These are phyloP conservation scores for Digitonthophagus gazella DNA, from an alignment of 2,888 invertebrate genomes.

Conservation along the genomic window DNA sequence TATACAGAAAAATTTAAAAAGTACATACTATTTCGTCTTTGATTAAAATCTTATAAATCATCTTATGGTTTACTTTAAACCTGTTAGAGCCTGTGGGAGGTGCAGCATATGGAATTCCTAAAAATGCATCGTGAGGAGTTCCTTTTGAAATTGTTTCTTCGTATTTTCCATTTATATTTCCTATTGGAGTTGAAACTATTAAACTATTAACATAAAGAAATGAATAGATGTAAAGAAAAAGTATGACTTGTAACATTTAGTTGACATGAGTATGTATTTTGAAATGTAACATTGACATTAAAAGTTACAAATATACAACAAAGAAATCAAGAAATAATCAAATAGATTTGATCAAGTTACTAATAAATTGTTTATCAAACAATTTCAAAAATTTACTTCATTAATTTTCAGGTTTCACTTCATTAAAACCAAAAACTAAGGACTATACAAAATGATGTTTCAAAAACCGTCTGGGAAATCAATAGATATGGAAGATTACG, in stretches of 20 bases:
- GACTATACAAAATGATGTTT: not conserved
- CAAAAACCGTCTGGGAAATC: constrained; percentile 5
- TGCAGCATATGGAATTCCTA: not conserved
- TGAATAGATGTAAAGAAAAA: no score
- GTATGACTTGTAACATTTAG: no score
- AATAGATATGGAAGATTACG: not conserved
- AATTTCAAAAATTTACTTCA: not conserved
- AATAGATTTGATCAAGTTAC: no score
- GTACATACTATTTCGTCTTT: no score
- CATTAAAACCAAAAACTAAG: not conserved
- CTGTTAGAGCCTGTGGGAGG: not conserved
- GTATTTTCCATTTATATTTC: not conserved
- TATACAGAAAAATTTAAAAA: no score
- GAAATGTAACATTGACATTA: no score
- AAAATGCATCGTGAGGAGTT: not conserved
- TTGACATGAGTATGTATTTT: no score
- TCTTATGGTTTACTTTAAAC: not conserved
- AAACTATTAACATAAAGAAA: no score
- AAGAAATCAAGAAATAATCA: no score
- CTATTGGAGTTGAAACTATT: not conserved
- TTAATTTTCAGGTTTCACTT: not conserved
- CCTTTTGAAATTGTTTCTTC: not conserved
- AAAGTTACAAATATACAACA: no score
- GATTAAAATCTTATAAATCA: no score
- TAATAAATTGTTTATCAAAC: not conserved